Evolutionary conservation across 2,113 vertebrate species (phyloP), one percentile per base, ranked within the genome.

Genomic region (Macquaria ambigua): DNA sequence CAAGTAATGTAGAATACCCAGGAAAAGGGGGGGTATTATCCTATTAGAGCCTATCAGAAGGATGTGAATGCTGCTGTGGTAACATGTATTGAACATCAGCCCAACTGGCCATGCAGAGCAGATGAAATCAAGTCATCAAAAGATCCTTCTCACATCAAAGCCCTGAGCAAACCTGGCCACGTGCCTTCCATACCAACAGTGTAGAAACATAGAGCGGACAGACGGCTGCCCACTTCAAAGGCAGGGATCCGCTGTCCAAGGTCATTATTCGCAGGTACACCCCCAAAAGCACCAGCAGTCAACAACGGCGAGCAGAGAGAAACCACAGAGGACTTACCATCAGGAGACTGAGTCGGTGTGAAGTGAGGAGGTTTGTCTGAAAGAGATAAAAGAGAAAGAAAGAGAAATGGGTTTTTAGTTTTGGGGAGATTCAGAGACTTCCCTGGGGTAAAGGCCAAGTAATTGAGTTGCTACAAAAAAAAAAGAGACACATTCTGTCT

Each of bases 351-450:
- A 0, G 95, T 93, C 46, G 96, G 96, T 0, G 97, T 95, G 88
- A 98, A 97, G 87, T 97, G 97, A 81, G 96, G 97, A 70, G 98
- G 98, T 93, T 99, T 99, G 95, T 99, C 98, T 99, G 96, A 73
- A 95, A 94, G 90, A 95, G 90, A 95, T 87, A 93, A 93, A 95
- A 94, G 66, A 88, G 90, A 87, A 88, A 39, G 77, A 87, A 82
- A 82, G 67, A 78, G 77, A 90, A 91, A 93, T 79, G 41, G 84
- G 76, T 84, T 89, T 94, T 95, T 94, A 93, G 91, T 93, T 94
- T 91, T 66, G 79, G 83, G 75, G 74, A 84, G 79, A 88, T 87
- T 89, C 87, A 68, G 43, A 67, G 82, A 90, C 78, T 85, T 91
- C 85, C 92, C 86, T 63, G 50, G 55, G 87, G 87, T 81, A 74